Evolutionary conservation across 2,888 invertebrate species (phyloP), one percentile per base, ranked within the genome.

Genomic region (Craniophora ligustri): DNA sequence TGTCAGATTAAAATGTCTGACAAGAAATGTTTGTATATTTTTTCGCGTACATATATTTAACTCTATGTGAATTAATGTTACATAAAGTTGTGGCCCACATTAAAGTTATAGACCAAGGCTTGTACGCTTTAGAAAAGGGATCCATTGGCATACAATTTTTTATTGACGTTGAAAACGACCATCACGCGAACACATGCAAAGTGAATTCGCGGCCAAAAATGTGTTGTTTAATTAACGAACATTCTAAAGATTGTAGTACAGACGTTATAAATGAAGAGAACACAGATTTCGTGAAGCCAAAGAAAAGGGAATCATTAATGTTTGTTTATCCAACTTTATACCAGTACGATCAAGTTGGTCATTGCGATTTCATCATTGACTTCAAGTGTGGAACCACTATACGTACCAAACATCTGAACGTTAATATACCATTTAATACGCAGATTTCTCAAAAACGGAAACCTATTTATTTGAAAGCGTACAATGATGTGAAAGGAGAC

Each of bases 121-220:
- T 89, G 15, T 66, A 81, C 36, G 85, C 88, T 3, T 42, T 91
- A 15, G 76, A 82, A 19, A 78, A 59, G 21, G 71, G 84, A 26
- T 86, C 91, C 1, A 67, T 89, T 8, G 91, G 82, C 2, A 76
- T 91, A 41, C 85, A 85, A 51, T 86, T 92, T 59, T 91, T 73
- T 51, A 57, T 91, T 18, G 85, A 89, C 18, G 40, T 89, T 21
- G 84, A 83, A 61, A 91, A 90, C 53, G 67, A 66, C 36, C 76
- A 86, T 50, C 75, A 70, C 14, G 26, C 40, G 1, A 64, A 47
- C 21, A 14, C 61, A 34, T 91, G 89, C 62, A 68, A 53, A 47
- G 57, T 88, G 14, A 62, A 65, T 16, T 74, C 82, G 8, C 71
- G 57, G 59, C 56, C 78, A 7, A 79, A 80, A 63, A 79, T 72